These are phyloP conservation scores for Acipenser transmontanus DNA, from an alignment of 2,797 vertebrate species.

Conservation along the genomic window DNA sequence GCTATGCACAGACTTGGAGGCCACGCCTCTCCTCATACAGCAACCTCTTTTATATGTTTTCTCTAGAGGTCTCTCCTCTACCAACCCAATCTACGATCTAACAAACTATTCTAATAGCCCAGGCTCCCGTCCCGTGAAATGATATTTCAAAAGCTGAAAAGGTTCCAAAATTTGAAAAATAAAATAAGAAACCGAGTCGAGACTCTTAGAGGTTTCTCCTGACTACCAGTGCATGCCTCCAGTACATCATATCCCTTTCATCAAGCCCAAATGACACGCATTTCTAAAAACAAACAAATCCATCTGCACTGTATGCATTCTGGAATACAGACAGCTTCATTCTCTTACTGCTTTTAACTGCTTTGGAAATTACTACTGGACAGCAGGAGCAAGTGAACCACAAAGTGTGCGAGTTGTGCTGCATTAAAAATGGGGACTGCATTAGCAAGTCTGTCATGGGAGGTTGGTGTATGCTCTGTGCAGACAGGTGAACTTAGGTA, in stretches of 20 bases:
- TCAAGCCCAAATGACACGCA: neutral
- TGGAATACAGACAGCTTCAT: neutral
- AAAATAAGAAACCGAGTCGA: neutral
- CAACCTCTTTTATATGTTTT: too few species aligned
- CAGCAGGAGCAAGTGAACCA: neutral
- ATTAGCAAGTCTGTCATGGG: neutral
- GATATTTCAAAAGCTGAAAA: too few species aligned
- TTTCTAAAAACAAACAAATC: neutral
- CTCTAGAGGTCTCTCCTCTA: too few species aligned
- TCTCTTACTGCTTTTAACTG: neutral
- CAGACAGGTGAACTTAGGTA: slow-evolving; percentile 43
- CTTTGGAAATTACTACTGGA: slow-evolving; percentile 17
- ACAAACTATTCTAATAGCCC: too few species aligned
- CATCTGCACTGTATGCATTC: neutral
- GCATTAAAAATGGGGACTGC: slow-evolving; percentile 25
- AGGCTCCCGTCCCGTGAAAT: too few species aligned
- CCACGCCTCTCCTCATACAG: too few species aligned
- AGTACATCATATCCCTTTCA: slow-evolving; percentile 1
- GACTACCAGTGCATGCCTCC: neutral
- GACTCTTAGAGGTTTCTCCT: neutral
- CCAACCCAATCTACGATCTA: too few species aligned
- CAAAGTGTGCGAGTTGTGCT: slow-evolving; percentile 18
- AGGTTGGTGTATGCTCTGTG: slow-evolving; percentile 20
- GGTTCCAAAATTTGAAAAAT: too few species aligned
- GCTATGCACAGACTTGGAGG: too few species aligned